phyloP scores from a whole-genome alignment of 2,113 vertebrate species.

The Grallaria varia region DNA sequence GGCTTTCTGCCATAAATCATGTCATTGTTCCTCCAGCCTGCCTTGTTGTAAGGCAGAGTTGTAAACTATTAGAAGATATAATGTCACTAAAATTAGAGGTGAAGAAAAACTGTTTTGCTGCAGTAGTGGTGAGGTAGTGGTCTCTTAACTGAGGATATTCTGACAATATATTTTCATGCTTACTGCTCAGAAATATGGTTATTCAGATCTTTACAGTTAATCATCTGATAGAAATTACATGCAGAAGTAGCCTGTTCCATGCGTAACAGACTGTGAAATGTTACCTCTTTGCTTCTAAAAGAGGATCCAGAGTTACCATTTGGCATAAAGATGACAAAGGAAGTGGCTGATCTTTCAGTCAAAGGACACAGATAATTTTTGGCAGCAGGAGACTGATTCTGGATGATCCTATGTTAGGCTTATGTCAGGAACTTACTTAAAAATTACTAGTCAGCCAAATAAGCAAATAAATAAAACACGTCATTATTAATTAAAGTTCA shows the following conservation, averaged over 20 bases:
- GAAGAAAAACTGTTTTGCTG: neutral
- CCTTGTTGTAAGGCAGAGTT: neutral
- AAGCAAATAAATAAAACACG: conserved; percentile 11
- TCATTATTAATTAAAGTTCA: neutral
- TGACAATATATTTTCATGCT: neutral
- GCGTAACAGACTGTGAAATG: neutral
- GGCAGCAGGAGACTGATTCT: neutral
- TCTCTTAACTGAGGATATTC: neutral
- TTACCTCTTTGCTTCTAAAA: neutral
- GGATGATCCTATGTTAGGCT: neutral
- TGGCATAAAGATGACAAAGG: neutral
- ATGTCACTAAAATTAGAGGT: neutral
- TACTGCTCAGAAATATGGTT: neutral
- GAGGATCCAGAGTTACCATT: neutral
- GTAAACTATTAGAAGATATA: neutral
- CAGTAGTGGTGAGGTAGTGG: neutral
- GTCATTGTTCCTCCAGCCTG: neutral
- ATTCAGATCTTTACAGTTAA: neutral
- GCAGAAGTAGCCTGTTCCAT: neutral
- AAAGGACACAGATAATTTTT: neutral
- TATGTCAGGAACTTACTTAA: neutral
- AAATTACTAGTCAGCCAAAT: neutral
- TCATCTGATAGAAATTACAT: neutral
- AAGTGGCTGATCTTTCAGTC: neutral
- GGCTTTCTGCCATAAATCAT: neutral